Base-by-base conservation (phyloP, 2,113 vertebrate species). In the Carassius gibelio region DNA sequence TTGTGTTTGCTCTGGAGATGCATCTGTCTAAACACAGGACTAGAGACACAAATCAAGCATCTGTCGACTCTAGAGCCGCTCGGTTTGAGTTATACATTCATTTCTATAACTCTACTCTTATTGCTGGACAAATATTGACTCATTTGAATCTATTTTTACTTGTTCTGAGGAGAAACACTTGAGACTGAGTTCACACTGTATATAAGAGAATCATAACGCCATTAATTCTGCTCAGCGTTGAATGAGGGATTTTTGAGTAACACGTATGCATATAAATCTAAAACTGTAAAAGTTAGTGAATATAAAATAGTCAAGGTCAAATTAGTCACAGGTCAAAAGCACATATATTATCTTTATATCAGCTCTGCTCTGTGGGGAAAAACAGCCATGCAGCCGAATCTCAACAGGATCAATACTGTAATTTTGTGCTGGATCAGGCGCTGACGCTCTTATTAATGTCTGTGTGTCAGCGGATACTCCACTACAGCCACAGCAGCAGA, bases 391-490 rank as follows among this genome's bases (percentile, higher is more conserved):
- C 75, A 86, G 79, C 79, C 86, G 86, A 91, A 89, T 90, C 50
- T 9, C 88, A 81, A 21, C 8, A 75, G 81, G 92, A 95, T 95
- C 94, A 93, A 94, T 95, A 93, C 86, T 88, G 86, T 89, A 91
- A 92, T 93, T 93, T 94, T 92, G 89, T 89, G 88, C 88, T 52
- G 55, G 93, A 91, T 92, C 93, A 93, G 90, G 83, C 34, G 78
- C 91, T 91, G 91, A 91, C 83, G 57, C n/a, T 52, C 89, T 93
- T 93, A 93, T 94, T 94, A 92, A 92, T 92, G 85, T 79, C 50
- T 42, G 21, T 76, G 74, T 38, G 75, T 38, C 8, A 3, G 50
- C 14, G 15, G 15, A 30, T 23, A 64, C 61, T 0, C 30, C 0
- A 36, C 15, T 69, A 21, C 34, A 69, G 4, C 17, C 17, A 8